Evolutionary conservation across 2,113 vertebrate species (phyloP), one percentile per base, ranked within the genome.

Genomic region (Anser cygnoides): DNA sequence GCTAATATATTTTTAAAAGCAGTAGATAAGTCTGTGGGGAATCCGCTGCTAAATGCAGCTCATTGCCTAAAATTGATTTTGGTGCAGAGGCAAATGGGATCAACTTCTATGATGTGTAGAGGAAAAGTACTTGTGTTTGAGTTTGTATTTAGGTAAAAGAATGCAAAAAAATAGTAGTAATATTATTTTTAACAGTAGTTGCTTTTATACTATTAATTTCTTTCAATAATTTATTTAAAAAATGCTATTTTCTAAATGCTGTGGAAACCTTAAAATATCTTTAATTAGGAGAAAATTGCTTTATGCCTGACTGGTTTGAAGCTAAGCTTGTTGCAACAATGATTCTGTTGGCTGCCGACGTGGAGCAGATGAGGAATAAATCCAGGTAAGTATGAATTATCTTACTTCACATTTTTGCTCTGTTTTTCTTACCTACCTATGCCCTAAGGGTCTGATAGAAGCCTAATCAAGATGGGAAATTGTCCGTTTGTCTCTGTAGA

Each of bases 311-410:
- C 92, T 97, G 97, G 63, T 97, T 96, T 83, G 99, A 99, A 84
- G 99, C 99, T 15, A 98, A 98, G 84, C 98, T 98, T 86, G 95
- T 99, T n/a, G 98, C 99, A 37, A 95, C 98, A 80, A 98, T 99
- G 93, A 83, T 99, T 87, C 92, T 99, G 59, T 96, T 99, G 95
- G 98, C 98, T 89, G 97, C 97, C 62, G 98, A 98, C 0, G 94
- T 98, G 91, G 98, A 98, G 75, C 95, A 94, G 59, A 94, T 93
- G 94, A 97, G 77, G 86, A 90, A 62, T 46, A 93, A 92, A 21
- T 15, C 23, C 81, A 97, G 96, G 98, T 98, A 94, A 96, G 92
- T 85, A 78, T 84, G 88, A 83, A 78, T 78, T n/a, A 67, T 7
- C 46, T 80, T 83, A 43, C 87, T 92, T 96, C 95, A 79, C 49